Evolutionary conservation across 2,113 vertebrate species (phyloP).

Genomic region (Malurus melanocephalus): DNA sequence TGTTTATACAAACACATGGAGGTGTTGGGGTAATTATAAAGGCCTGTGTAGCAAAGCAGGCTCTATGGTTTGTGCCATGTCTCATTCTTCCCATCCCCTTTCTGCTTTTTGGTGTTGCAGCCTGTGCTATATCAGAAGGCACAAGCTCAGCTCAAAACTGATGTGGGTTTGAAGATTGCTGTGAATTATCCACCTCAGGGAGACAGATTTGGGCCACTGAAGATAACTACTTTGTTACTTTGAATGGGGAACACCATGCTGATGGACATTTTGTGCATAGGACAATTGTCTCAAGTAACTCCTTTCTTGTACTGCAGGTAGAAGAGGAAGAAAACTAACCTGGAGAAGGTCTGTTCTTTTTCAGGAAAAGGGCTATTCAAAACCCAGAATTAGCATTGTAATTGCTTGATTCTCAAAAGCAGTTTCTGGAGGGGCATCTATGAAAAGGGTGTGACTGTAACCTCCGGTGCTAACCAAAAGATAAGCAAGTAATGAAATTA

Average conservation of each 20-base stretch:
- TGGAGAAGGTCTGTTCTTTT: not conserved
- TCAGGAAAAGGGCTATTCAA: not conserved
- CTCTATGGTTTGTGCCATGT: not conserved
- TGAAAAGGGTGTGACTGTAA: not conserved
- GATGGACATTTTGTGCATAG: not conserved
- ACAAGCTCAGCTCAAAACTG: not conserved
- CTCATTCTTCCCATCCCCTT: not conserved
- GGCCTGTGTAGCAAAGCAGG: not conserved
- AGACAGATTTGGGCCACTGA: not conserved
- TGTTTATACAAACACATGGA: not conserved
- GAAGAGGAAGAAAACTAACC: not conserved
- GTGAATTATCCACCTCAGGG: not conserved
- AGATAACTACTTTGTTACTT: not conserved
- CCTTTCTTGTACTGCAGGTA: not conserved
- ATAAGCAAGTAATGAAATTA: not conserved
- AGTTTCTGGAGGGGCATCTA: not conserved
- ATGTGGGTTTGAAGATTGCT: accelerated
- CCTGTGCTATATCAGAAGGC: not conserved
- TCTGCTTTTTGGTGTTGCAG: not conserved
- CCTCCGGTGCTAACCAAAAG: not conserved
- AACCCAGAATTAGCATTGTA: not conserved
- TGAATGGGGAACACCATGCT: not conserved
- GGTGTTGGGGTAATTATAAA: slow-evolving; percentile 1
- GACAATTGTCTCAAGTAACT: not conserved
- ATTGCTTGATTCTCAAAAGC: not conserved